Evolutionary conservation across 2,888 invertebrate genomes (phyloP), one percentile per base, ranked within the genome.

Genomic region (Acleris holmiana): DNA sequence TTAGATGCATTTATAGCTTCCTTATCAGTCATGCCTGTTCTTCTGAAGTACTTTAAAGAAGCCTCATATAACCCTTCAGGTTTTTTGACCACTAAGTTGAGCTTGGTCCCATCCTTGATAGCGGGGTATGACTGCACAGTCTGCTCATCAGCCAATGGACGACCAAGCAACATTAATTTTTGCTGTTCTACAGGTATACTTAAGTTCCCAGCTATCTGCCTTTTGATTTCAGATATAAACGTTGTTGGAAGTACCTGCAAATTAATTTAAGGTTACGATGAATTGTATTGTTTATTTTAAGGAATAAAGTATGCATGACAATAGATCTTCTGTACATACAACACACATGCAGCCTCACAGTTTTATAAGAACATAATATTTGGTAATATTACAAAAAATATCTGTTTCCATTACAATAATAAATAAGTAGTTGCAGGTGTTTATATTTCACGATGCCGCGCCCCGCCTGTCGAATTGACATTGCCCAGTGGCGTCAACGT

Each of bases 81-180:
- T 73, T 95, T 96, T 77, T 95, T 95, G 4, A 96, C 94, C 25
- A 96, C 91, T 66, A 97, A 86, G 78, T 95, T 95, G 50, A 97
- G 78, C 83, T 95, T 97, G 17, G 95, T 94, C 1, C 96, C 96
- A 68, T 96, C 96, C 82, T 95, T 95, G 41, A 97, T 95, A 69
- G 94, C 93, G 5, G 95, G 94, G 81, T 97, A 97, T 50, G 94
- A 94, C 48, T 94, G 92, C 51, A 97, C 85, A 7, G 93, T 93
- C 76, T 96, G 95, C 54, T 96, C 95, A 77, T 97, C 96, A 76
- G 94, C 89, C 59, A 97, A 85, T 1, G 96, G 93, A 73, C 95
- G 94, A 1, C 97, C 97, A 5, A 94, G 87, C n/a, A 95, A 88
- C 17, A 97, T 87, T 53, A 97, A 85, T 73, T 95, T 96, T 80